Conservation (phyloP, 2,797 vertebrate species). For the Gephyroberyx darwinii region DNA sequence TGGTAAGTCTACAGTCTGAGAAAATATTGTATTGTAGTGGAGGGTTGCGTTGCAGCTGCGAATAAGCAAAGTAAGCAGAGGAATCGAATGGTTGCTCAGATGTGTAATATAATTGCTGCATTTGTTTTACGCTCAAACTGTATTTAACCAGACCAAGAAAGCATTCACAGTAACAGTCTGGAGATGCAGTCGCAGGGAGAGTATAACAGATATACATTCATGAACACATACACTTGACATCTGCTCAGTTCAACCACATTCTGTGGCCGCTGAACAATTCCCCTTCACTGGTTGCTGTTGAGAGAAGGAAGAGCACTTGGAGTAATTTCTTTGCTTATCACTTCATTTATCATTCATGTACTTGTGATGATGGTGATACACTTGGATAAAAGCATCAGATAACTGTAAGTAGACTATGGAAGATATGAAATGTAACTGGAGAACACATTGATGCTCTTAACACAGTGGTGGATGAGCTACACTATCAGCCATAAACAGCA, state of each 20-base stretch:
- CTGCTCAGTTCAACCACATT: background rate
- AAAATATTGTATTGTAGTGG: background rate
- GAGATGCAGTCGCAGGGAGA: background rate
- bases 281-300: background rate
- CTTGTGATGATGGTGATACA: slow-evolving; percentile 7
- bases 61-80: background rate
- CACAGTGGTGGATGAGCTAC: background rate
- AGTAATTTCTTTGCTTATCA: background rate
- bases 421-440: slow-evolving; percentile 4
- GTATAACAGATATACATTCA: no score
- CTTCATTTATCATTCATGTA: slow-evolving; percentile 8
- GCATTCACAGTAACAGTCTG: slow-evolving; percentile 15
- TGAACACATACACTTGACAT: background rate
- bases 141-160: background rate
- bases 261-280: background rate
- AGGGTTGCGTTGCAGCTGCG: background rate
- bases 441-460: background rate
- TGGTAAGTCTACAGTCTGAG: background rate
- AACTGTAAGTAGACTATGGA: background rate
- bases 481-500: background rate
- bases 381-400: slow-evolving; percentile 2
- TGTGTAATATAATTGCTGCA: background rate
- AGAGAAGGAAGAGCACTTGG: slow-evolving; percentile 22
- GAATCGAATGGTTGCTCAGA: background rate
- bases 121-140: background rate